phyloP scores from a whole-genome alignment of 2,797 vertebrate genomes.

The Acropternis orthonyx region DNA sequence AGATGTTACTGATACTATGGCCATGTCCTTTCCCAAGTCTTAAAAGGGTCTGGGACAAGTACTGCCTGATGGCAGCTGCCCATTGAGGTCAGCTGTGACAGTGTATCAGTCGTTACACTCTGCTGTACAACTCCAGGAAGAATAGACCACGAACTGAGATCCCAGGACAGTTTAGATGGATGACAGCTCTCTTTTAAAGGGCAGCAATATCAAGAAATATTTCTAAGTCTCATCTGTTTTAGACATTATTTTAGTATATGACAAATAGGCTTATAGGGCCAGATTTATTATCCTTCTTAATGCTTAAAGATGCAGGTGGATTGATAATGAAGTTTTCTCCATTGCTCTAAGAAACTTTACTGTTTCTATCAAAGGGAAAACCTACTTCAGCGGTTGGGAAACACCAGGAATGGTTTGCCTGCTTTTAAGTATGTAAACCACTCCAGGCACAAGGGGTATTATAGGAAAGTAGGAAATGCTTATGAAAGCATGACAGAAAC shows the following conservation, averaged over 20 bases:
- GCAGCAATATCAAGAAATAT: fast-evolving
- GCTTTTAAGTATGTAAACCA: background rate
- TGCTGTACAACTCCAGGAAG: background rate
- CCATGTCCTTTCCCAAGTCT: fast-evolving
- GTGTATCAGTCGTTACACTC: no score
- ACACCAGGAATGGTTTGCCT: background rate
- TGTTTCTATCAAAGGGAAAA: background rate
- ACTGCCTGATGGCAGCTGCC: fast-evolving
- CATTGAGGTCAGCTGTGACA: background rate
- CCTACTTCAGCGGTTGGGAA: background rate
- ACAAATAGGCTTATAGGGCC: background rate
- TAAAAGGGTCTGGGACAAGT: background rate
- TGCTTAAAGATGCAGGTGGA: background rate
- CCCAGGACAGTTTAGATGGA: background rate
- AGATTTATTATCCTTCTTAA: background rate
- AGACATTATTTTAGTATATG: background rate
- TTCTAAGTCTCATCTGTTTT: background rate
- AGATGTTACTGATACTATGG: fast-evolving
- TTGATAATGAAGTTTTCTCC: background rate
- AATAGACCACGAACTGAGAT: background rate
- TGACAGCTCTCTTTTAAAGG: background rate
- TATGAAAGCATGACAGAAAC: background rate
- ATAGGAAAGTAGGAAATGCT: background rate
- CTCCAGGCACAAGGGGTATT: background rate
- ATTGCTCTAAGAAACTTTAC: background rate